Conservation (phyloP, 2,888 invertebrate species). For the Platypus cylindrus region DNA sequence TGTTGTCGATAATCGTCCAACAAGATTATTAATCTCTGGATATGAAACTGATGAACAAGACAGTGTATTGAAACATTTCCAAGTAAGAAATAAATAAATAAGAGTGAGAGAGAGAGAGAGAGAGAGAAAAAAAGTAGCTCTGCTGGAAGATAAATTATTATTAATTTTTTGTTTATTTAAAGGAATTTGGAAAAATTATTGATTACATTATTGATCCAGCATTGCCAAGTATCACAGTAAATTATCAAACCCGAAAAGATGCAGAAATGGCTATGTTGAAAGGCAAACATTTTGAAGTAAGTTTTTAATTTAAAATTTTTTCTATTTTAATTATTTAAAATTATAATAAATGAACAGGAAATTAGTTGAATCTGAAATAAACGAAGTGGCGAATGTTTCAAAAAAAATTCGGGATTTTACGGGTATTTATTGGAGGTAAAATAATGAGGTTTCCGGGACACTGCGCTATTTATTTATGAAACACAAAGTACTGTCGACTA, state of each 20-base stretch:
- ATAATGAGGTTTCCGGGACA: too few species aligned
- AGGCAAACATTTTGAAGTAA: conserved; percentile 62
- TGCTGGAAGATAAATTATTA: too few species aligned
- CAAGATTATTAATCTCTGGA: conserved; percentile 74
- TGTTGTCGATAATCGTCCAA: conserved; percentile 73
- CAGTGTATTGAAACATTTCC: conserved; percentile 68
- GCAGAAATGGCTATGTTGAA: conserved; percentile 67
- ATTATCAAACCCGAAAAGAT: conserved; percentile 62
- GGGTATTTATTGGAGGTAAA: too few species aligned
- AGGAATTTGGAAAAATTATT: conserved; percentile 83
- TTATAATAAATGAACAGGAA: too few species aligned
- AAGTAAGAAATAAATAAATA: conserved; percentile 47
- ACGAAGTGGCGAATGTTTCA: too few species aligned
- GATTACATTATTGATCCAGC: conserved; percentile 61
- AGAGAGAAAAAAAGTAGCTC: too few species aligned
- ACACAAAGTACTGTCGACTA: not conserved
- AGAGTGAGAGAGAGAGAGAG: too few species aligned
- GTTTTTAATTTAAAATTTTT: too few species aligned
- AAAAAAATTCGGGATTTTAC: too few species aligned
- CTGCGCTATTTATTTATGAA: not conserved
- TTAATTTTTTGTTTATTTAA: conserved; percentile 22
- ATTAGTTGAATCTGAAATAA: too few species aligned
- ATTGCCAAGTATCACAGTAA: conserved; percentile 62
- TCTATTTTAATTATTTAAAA: too few species aligned
- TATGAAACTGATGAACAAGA: conserved; percentile 76